These are phyloP conservation scores for Drosophila nr. perissopoda DNA, from an alignment of 2,888 invertebrate species.

Conservation along the genomic window DNA sequence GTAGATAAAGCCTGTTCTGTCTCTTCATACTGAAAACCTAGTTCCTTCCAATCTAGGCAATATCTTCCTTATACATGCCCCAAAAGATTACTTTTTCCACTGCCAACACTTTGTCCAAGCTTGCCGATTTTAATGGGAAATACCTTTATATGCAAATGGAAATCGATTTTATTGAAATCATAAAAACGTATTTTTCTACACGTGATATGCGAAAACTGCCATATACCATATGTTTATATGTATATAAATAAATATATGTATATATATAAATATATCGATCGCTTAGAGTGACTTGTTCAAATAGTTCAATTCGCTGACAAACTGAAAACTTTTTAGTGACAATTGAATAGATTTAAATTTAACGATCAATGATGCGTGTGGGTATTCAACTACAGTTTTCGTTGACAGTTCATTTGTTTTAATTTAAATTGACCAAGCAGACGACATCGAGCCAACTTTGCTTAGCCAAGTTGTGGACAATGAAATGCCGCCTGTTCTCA, in stretches of 20 bases:
- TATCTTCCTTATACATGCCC: not conserved
- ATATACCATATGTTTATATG: no score
- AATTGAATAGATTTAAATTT: constrained; percentile 21
- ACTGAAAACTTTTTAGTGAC: constrained; percentile 8
- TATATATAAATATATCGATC: not conserved
- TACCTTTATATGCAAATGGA: not conserved
- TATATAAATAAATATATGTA: not conserved
- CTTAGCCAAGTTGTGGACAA: constrained; percentile 9
- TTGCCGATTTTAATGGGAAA: not conserved
- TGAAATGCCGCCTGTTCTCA: constrained; percentile 4
- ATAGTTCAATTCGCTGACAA: not conserved
- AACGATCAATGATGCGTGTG: not conserved
- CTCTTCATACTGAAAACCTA: not conserved
- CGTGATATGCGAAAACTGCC: not conserved
- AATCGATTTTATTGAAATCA: not conserved
- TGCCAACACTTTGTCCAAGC: not conserved
- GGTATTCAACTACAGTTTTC: constrained; percentile 27
- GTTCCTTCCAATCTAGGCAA: not conserved
- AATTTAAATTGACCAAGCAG: constrained; percentile 33
- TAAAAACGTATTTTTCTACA: not conserved
- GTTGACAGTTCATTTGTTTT: constrained; percentile 37
- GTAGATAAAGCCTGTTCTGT: not conserved
- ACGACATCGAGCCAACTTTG: constrained; percentile 33
- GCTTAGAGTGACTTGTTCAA: not conserved
- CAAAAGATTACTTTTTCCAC: not conserved